Conservation (phyloP, 2,113 vertebrate genomes). For the Sardina pilchardus region DNA sequence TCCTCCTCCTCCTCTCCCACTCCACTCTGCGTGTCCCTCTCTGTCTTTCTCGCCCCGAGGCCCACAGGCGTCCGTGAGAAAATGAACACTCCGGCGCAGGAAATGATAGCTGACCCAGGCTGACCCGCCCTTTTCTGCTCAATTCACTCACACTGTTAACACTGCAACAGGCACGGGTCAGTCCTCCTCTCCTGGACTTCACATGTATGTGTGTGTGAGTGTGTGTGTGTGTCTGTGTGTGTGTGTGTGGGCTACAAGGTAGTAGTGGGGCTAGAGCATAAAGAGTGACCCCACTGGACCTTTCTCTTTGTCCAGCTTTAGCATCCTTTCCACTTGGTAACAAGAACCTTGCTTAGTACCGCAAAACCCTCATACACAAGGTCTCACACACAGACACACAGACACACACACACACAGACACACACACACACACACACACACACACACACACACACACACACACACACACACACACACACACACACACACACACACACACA, state of each 20-base stretch:
- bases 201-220: not conserved
- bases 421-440: conserved; percentile 24
- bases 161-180: conserved; percentile 57
- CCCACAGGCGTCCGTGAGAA: conserved; percentile 62
- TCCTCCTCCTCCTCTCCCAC: not conserved
- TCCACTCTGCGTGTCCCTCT: conserved; percentile 53
- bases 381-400: no score
- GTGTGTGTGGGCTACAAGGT: conserved; percentile 16
- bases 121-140: conserved; percentile 59
- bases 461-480: conserved; percentile 25
- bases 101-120: conserved; percentile 71
- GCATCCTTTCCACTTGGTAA: conserved; percentile 45
- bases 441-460: conserved; percentile 30
- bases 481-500: conserved; percentile 30
- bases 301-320: conserved; percentile 61
- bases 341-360: not conserved
- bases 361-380: conserved; percentile 16
- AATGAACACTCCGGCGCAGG: conserved; percentile 65
- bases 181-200: conserved; percentile 43
- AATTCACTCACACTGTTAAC: conserved; percentile 67
- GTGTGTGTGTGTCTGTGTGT: conserved; percentile 24
- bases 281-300: conserved; percentile 47
- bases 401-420: no score
- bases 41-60: conserved; percentile 50
- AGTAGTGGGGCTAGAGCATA: conserved; percentile 37